A percentile compares a stretch with the other conserved stretches of the same genome.
Conservation (phyloP, 2,888 invertebrate species). For the Xanthorhoe designata region DNA sequence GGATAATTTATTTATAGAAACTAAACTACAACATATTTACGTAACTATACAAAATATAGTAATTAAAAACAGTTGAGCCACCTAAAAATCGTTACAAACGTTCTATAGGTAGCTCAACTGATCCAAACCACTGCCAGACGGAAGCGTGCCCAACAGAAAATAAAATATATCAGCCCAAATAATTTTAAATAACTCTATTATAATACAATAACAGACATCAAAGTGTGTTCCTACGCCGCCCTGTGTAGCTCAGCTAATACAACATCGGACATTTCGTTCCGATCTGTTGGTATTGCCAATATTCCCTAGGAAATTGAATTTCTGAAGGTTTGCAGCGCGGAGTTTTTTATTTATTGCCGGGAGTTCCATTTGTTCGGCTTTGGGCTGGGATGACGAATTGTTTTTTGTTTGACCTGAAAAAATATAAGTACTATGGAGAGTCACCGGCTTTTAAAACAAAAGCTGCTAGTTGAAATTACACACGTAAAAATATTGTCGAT, state of each 20-base stretch:
- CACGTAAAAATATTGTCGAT: too few species aligned
- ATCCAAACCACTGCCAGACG: too few species aligned
- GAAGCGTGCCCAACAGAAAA: too few species aligned
- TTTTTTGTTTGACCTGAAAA: slow-evolving; percentile 36
- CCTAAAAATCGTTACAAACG: too few species aligned
- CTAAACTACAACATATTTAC: too few species aligned
- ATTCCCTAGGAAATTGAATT: slow-evolving; percentile 67
- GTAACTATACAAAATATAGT: too few species aligned
- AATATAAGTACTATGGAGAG: background rate
- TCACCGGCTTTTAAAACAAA: background rate
- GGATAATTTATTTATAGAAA: too few species aligned
- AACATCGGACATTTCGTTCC: slow-evolving; percentile 58
- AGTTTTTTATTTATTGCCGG: slow-evolving; percentile 47
- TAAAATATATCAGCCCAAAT: too few species aligned
- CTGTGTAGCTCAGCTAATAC: slow-evolving; percentile 43
- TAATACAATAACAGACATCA: background rate
- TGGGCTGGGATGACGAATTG: slow-evolving; percentile 38
- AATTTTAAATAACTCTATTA: too few species aligned
- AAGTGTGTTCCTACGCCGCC: slow-evolving; percentile 2
- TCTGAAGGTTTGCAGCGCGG: slow-evolving; percentile 49
- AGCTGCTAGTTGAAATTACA: background rate
- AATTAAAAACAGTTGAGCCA: too few species aligned
- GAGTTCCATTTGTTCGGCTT: slow-evolving; percentile 41
- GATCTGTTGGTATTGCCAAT: slow-evolving; percentile 68
- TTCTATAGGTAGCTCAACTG: too few species aligned